Conservation (phyloP, 2,888 invertebrate genomes). For the Drosophila macrospina region DNA sequence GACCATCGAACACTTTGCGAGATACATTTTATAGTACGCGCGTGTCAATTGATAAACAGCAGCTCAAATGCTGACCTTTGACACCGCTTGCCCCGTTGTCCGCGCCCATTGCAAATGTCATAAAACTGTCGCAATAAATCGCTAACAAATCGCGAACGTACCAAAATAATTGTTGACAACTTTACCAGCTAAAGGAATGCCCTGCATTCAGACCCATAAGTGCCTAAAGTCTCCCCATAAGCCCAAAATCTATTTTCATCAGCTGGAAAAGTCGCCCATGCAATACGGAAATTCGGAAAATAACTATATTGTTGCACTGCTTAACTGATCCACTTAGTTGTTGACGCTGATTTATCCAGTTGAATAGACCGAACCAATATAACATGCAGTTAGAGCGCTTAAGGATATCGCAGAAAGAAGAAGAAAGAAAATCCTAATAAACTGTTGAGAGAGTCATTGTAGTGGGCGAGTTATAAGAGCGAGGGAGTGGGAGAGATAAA, state of each 20-base stretch:
- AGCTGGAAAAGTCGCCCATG: not conserved
- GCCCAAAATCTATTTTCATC: slow-evolving; percentile 4
- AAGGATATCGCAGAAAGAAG: not conserved
- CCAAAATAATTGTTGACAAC: slow-evolving; percentile 47
- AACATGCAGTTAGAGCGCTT: not conserved
- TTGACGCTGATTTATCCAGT: not conserved
- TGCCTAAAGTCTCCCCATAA: not conserved
- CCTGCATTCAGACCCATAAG: not conserved
- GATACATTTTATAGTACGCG: slow-evolving; percentile 67
- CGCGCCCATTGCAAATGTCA: slow-evolving; percentile 39
- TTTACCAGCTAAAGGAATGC: slow-evolving; percentile 14
- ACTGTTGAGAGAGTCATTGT: too few relatives aligned
- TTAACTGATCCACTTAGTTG: slow-evolving; percentile 13
- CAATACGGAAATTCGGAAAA: not conserved
- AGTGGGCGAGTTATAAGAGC: not conserved
- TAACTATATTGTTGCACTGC: not conserved
- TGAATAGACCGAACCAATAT: not conserved
- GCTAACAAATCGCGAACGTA: slow-evolving; percentile 60
- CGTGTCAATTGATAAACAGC: slow-evolving; percentile 74
- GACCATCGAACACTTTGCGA: slow-evolving; percentile 28
- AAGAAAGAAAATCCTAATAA: not conserved
- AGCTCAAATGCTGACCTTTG: slow-evolving; percentile 29
- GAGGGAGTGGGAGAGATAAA: not conserved
- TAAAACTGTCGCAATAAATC: slow-evolving; percentile 64
- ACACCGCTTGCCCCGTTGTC: not conserved